These are phyloP conservation scores for Siniperca chuatsi DNA, from an alignment of 2,113 vertebrate genomes.

Conservation along the genomic window DNA sequence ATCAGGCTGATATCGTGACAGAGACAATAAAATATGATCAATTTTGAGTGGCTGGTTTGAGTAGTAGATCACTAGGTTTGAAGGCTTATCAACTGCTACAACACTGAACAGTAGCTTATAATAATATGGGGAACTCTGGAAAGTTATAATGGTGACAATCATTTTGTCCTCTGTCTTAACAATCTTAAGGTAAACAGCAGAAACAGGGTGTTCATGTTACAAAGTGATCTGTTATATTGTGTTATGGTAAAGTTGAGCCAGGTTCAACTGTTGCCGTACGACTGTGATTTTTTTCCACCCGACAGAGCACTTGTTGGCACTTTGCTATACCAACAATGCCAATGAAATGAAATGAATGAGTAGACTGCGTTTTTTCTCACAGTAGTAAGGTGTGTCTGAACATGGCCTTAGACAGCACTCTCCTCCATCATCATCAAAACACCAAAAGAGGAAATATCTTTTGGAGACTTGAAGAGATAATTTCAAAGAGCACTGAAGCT, in stretches of 20 bases:
- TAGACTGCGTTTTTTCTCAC: neutral
- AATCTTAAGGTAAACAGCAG: constrained; percentile 2
- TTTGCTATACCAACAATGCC: neutral
- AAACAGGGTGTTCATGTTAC: neutral
- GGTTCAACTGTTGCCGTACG: neutral
- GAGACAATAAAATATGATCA: neutral
- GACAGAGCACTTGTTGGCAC: neutral
- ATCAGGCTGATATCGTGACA: neutral
- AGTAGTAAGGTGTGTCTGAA: neutral
- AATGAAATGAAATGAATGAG: neutral
- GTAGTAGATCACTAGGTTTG: neutral
- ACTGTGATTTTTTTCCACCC: too few species aligned
- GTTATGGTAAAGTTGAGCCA: neutral
- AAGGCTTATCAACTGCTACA: neutral
- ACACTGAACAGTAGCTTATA: neutral
- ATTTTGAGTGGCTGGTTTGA: neutral
- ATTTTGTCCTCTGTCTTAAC: neutral
- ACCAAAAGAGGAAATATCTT: neutral
- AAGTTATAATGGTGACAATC: neutral
- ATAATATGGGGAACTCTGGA: neutral
- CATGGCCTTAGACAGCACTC: neutral
- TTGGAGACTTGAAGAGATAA: neutral
- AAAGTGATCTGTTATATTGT: neutral
- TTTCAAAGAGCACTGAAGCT: neutral
- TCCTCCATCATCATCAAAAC: neutral